phyloP scores from a whole-genome alignment of 2,888 invertebrate genomes.

The Acronicta psi region DNA sequence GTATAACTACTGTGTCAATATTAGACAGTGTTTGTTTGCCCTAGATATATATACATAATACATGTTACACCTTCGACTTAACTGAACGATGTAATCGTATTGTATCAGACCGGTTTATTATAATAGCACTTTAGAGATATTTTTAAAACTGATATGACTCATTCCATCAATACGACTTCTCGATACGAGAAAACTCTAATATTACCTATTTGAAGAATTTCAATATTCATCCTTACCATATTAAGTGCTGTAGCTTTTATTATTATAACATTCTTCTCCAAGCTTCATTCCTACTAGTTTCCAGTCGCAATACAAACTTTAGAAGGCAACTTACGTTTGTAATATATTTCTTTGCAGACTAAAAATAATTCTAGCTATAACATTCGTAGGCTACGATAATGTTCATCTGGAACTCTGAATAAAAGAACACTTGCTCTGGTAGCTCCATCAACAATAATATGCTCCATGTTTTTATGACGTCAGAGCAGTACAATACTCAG shows the following conservation, averaged over 20 bases:
- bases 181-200: no score
- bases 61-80: conserved; percentile 6
- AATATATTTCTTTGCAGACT: conserved; percentile 42
- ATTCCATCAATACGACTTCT: no score
- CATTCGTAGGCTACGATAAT: conserved; percentile 52
- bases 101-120: no score
- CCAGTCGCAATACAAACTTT: conserved; percentile 35
- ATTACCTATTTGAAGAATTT: no score
- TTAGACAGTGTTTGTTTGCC: conserved; percentile 25
- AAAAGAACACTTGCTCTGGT: conserved; percentile 37
- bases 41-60: background rate
- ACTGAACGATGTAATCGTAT: background rate
- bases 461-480: conserved; percentile 45
- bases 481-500: conserved; percentile 17
- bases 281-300: no score
- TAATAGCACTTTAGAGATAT: no score
- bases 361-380: conserved; percentile 47
- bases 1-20: conserved; percentile 20
- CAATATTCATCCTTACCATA: background rate
- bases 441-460: conserved; percentile 47
- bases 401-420: conserved; percentile 47
- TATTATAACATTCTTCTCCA: background rate
- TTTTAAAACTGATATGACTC: no score
- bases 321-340: conserved; percentile 34
- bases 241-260: background rate